Conservation (phyloP, 2,113 vertebrate species). For the Sebastes fasciatus region DNA sequence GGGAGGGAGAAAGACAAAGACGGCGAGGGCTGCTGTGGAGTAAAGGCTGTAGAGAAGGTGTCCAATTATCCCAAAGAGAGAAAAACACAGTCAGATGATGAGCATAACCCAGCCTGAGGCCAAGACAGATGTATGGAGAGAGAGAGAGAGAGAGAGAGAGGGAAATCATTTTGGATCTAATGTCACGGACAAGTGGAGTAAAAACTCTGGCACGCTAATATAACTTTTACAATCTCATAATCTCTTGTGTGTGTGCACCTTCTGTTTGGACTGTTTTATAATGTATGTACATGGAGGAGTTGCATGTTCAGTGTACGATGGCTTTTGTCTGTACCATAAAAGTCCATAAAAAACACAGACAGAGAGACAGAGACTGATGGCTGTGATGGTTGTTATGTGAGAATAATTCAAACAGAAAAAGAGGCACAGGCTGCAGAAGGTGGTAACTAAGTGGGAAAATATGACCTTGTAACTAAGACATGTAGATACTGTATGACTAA, state of each 20-base stretch:
- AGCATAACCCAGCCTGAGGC: slow-evolving; percentile 53
- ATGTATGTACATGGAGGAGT: not conserved
- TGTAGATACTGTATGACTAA: not conserved
- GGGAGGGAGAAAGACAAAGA: slow-evolving; percentile 17
- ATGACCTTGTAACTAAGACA: not conserved
- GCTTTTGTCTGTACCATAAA: slow-evolving; percentile 18
- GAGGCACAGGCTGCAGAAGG: not conserved
- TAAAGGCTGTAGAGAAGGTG: slow-evolving; percentile 50
- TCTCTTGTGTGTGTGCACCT: not conserved
- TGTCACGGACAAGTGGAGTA: slow-evolving; percentile 20
- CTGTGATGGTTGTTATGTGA: slow-evolving; percentile 7
- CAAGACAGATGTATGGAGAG: not conserved
- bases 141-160: not conserved
- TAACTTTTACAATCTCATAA: slow-evolving; percentile 40
- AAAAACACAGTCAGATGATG: slow-evolving; percentile 48
- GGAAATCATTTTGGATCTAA: slow-evolving; percentile 31
- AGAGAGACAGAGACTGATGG: not conserved
- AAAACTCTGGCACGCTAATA: slow-evolving; percentile 10
- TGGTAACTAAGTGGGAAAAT: not conserved
- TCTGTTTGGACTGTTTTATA: slow-evolving; percentile 25
- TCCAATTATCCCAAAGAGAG: slow-evolving; percentile 73
- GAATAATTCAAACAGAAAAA: not conserved
- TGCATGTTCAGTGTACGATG: not conserved
- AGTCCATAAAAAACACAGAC: slow-evolving; percentile 36
- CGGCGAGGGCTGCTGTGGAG: slow-evolving; percentile 18